phyloP scores from a whole-genome alignment of 30 jellyfish, hydroid and myxozoan genomes.

The Nemopilema nomurai region DNA sequence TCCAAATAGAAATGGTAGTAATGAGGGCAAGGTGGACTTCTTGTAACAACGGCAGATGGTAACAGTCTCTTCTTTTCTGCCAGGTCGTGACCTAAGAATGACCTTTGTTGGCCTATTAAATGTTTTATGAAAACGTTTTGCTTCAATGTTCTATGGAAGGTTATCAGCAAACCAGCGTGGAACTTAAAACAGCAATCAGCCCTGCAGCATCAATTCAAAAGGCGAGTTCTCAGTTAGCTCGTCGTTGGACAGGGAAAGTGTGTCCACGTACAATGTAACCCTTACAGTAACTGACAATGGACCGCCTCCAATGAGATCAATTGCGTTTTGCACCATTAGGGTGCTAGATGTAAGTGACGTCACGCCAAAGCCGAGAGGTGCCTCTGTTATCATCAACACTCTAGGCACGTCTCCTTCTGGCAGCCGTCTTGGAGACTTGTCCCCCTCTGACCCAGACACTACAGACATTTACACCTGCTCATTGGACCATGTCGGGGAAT shows the following conservation, averaged over 20 bases:
- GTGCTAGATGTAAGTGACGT: slow-evolving; percentile 77
- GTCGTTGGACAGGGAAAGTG: slow-evolving; percentile 64
- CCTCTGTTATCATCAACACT: slow-evolving; percentile 39
- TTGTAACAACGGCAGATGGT: no score
- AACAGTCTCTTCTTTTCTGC: no score
- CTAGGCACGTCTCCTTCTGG: slow-evolving; percentile 41
- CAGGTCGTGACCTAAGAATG: no score
- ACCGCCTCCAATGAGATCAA: slow-evolving; percentile 39
- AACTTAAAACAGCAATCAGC: no score
- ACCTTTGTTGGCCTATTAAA: no score
- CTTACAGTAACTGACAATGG: slow-evolving; percentile 64
- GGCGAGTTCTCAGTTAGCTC: slow-evolving; percentile 40
- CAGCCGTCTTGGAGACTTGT: slow-evolving; percentile 73
- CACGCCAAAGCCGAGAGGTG: slow-evolving; percentile 55
- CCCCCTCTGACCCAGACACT: slow-evolving; percentile 82
- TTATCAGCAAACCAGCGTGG: no score
- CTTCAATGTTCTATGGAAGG: no score
- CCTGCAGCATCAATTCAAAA: slow-evolving; percentile 22
- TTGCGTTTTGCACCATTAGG: slow-evolving; percentile 36
- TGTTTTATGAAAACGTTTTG: no score
- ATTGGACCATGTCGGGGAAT: slow-evolving; percentile 8
- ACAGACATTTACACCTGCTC: slow-evolving; percentile 66
- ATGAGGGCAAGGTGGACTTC: no score
- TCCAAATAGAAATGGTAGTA: no score
- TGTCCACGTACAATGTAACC: slow-evolving; percentile 29